Conservation (phyloP, 1,140 invertebrate genomes). For the Plectrocnemia conspersa region DNA sequence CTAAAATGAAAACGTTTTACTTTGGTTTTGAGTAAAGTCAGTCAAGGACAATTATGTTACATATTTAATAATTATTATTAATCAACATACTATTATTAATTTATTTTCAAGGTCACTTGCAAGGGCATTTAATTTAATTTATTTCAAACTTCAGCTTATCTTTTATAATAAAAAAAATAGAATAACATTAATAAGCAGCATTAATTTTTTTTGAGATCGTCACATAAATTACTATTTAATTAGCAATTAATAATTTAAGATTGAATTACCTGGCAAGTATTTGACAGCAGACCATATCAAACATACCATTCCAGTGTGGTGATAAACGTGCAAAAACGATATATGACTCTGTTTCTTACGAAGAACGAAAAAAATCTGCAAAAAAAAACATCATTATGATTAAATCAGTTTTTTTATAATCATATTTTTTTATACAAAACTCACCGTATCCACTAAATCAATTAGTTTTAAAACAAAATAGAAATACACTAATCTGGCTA, state of each 20-base stretch:
- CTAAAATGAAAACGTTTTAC: no score
- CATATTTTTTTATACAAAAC: conserved; percentile 28
- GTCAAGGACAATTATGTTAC: no score
- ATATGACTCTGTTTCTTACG: conserved; percentile 81
- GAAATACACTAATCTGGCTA: conserved; percentile 54
- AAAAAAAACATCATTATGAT: conserved; percentile 16
- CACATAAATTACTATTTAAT: no score
- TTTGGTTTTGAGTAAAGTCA: no score
- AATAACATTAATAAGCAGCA: no score
- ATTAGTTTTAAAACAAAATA: conserved; percentile 64
- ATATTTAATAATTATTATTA: no score
- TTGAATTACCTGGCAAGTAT: conserved; percentile 59
- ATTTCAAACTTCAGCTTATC: no score
- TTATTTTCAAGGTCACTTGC: no score
- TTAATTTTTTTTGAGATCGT: no score
- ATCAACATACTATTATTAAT: no score
- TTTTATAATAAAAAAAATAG: no score
- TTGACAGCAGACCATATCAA: conserved; percentile 61
- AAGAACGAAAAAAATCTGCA: conserved; percentile 76
- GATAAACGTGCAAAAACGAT: conserved; percentile 82
- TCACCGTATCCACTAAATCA: conserved; percentile 66
- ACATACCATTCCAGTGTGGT: conserved; percentile 73
- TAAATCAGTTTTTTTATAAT: neutral
- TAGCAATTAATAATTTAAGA: neutral
- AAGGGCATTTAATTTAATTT: no score